Percentiles rank a stretch among this genome's conserved stretches.
These are phyloP conservation scores for Leptopilina boulardi DNA, from an alignment of 1,140 invertebrate species.

Conservation along the genomic window DNA sequence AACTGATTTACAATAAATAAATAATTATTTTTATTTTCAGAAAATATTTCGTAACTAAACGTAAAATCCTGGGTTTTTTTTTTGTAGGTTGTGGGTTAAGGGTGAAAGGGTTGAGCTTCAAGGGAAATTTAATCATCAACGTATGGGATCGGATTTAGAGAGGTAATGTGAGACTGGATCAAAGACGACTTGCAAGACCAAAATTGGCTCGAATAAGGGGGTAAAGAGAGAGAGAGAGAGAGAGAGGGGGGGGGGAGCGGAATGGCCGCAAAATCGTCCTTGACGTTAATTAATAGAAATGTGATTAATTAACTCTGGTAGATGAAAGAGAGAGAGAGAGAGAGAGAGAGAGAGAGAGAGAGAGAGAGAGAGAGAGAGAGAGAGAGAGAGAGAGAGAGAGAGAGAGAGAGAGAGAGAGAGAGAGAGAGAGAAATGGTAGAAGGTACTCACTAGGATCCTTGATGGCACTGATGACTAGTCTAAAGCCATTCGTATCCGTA, in stretches of 20 bases:
- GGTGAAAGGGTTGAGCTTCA: background rate
- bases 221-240: background rate
- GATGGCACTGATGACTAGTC: constrained; percentile 93
- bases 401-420: too few relatives aligned
- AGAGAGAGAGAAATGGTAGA: background rate
- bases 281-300: constrained; percentile 27
- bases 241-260: too few relatives aligned
- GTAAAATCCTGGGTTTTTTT: too few relatives aligned
- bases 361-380: too few relatives aligned
- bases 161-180: constrained; percentile 10
- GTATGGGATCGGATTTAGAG: background rate
- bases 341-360: too few relatives aligned
- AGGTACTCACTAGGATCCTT: constrained; percentile 91
- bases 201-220: background rate
- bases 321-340: constrained; percentile 6
- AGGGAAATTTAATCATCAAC: constrained; percentile 12
- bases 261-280: background rate
- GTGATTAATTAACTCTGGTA: constrained; percentile 12
- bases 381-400: too few relatives aligned
- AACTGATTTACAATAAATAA: too few relatives aligned
- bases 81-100: too few relatives aligned
- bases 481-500: constrained; percentile 92
- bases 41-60: too few relatives aligned
- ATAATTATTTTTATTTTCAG: too few relatives aligned
- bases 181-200: constrained; percentile 2